Evolutionary conservation across 2,888 invertebrate genomes (phyloP), one percentile per base, ranked within the genome.

Genomic region (Aphodius sticticus): DNA sequence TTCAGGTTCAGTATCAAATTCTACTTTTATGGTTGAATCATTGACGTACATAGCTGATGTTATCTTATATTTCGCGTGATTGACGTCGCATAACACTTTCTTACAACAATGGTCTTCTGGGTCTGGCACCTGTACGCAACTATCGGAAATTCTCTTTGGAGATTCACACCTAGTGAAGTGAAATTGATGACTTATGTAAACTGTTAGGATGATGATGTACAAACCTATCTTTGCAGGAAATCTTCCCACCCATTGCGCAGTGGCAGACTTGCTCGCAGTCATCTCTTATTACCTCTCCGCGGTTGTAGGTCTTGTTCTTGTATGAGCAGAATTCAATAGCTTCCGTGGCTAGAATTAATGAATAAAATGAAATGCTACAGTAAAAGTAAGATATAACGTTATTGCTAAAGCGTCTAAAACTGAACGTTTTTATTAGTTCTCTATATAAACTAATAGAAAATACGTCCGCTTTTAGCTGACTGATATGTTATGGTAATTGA

Each of bases 31-130:
- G 0, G 89, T 85, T 3, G 89, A 87, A 3, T 84, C 83, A 82
- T 91, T 91, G 2, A 89, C 81, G 77, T 87, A 88, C 81, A 85
- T 87, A 1, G 89, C 89, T 12, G 86, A 84, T 53, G 87, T 69
- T 71, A 89, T 81, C 84, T 86, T 88, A 35, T 83, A 82, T 78
- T 85, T 85, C 82, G 95, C 95, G 16, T 96, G 91, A 0, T 95
- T 95, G 5, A 96, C 96, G 86, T 96, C 96, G 87, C 97, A 97
- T 3, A 96, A 91, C 81, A 96, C 94, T 82, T 96, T 92, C 84
- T 94, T 96, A 85, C 97, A 97, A 86, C 97, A 97, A 0, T 93
- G 90, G 87, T 97, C 97, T 77, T 93, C 93, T 0, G 96, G 95
- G 88, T 97, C 96, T 82, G 94, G 93, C 0, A 97, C 93, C 84